Evolutionary conservation across 2,113 vertebrate species (phyloP).

Genomic region (Callipepla squamata): DNA sequence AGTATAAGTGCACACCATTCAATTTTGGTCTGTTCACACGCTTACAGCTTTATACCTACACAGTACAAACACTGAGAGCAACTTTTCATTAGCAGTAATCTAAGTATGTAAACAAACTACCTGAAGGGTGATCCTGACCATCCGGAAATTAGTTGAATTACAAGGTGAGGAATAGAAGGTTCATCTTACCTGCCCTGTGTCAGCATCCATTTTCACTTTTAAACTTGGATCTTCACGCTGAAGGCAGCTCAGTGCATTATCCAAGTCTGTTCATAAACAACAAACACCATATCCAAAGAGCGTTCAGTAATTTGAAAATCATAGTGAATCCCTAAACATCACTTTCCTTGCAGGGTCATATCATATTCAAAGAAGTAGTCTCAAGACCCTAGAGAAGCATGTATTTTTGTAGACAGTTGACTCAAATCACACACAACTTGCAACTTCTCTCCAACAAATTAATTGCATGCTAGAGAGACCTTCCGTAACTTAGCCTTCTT

Average conservation of each 20-base stretch:
- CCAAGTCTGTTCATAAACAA: slow-evolving; percentile 83
- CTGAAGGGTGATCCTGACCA: neutral
- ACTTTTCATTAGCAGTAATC: neutral
- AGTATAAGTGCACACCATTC: neutral
- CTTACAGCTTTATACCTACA: neutral
- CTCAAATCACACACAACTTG: neutral
- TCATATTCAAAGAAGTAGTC: neutral
- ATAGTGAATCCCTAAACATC: neutral
- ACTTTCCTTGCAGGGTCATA: neutral
- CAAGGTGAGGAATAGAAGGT: neutral
- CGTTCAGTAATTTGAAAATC: neutral
- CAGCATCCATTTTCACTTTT: slow-evolving; percentile 83
- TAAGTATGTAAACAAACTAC: neutral
- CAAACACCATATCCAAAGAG: neutral
- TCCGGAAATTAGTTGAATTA: neutral
- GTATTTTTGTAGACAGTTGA: neutral
- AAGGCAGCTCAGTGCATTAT: slow-evolving; percentile 89
- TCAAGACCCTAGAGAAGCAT: neutral
- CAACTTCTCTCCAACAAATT: neutral
- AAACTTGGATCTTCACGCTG: slow-evolving; percentile 96
- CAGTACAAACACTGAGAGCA: neutral
- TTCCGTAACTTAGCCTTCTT: neutral
- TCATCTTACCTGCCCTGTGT: slow-evolving; percentile 82
- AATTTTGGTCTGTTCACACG: neutral
- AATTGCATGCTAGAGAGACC: neutral